A percentile compares a stretch with the other conserved stretches of the same genome.
Conservation (phyloP, 1,140 invertebrate genomes). For the Macrosteles quadrilineatus region DNA sequence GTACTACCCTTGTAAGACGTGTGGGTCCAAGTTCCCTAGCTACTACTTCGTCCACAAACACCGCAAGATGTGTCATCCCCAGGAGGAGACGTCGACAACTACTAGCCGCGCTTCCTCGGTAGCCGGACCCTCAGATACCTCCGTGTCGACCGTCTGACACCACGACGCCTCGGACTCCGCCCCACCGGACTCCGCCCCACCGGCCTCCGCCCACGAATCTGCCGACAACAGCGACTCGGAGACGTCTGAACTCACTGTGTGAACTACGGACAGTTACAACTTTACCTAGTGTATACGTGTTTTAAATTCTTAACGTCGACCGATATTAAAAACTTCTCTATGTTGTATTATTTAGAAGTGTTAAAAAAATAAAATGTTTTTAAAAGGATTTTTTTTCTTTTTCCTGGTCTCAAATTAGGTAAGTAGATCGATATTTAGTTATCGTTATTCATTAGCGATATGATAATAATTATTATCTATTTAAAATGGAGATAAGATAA, state of each 20-base stretch:
- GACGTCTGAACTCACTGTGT: background rate
- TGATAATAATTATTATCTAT: too few relatives aligned
- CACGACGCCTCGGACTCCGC: background rate
- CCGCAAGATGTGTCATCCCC: conserved; percentile 76
- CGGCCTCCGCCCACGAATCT: background rate
- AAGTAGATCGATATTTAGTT: background rate
- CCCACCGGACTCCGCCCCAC: background rate
- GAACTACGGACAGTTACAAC: too few relatives aligned
- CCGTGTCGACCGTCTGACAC: conserved; percentile 52
- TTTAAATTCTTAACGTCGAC: too few relatives aligned
- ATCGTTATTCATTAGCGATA: too few relatives aligned
- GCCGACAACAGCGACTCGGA: background rate
- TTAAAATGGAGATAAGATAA: too few relatives aligned
- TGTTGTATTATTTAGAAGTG: conserved; percentile 23
- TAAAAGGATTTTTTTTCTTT: background rate
- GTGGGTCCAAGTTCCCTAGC: conserved; percentile 87
- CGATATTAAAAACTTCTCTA: background rate
- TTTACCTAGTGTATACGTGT: too few relatives aligned
- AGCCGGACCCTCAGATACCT: conserved; percentile 48
- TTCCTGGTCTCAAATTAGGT: background rate
- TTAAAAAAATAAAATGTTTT: conserved; percentile 14
- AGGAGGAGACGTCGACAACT: conserved; percentile 44
- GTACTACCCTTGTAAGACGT: conserved; percentile 90
- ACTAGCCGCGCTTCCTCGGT: conserved; percentile 45
- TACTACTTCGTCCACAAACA: conserved; percentile 95